phyloP scores from a whole-genome alignment of 2,888 invertebrate genomes.

The Hololepta plana region DNA sequence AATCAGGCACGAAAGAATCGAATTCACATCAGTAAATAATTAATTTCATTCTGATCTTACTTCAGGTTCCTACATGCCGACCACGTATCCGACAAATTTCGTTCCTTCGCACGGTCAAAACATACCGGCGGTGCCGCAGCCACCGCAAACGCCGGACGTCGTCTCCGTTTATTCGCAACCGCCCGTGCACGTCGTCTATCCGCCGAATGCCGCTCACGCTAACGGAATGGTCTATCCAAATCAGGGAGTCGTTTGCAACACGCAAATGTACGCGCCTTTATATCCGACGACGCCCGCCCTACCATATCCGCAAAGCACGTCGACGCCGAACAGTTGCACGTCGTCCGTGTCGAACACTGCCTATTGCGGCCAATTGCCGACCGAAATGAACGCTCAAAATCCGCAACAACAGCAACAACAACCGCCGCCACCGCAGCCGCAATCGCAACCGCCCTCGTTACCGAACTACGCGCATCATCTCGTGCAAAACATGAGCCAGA shows the following conservation, averaged over 20 bases:
- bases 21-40: too few relatives aligned
- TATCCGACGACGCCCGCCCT: constrained; percentile 7
- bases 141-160: constrained; percentile 10
- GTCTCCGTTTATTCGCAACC: constrained; percentile 12
- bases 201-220: constrained; percentile 10
- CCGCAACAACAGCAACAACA: constrained; percentile 4
- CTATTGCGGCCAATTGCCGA: constrained; percentile 7
- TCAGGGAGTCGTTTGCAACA: constrained; percentile 18
- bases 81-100: constrained; percentile 10
- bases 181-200: constrained; percentile 12
- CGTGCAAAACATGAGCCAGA: constrained; percentile 9
- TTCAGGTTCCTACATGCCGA: constrained; percentile 11
- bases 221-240: constrained; percentile 17
- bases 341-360: constrained; percentile 12
- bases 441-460: constrained; percentile 4
- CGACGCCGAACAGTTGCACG: constrained; percentile 18
- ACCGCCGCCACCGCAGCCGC: constrained; percentile 6
- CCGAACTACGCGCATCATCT: constrained; percentile 3
- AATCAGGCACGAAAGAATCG: constrained; percentile 10
- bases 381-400: constrained; percentile 9
- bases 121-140: too few relatives aligned
- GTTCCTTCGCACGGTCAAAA: constrained; percentile 7
- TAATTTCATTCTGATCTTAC: too few relatives aligned
- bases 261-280: constrained; percentile 9
- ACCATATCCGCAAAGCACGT: constrained; percentile 15